phyloP scores from a whole-genome alignment of 2,113 vertebrate species.

The Xenopus tropicalis region UCB_Xtro_10.0 CM004447.2:158632001-158632500 shows the following conservation, averaged over 20 bases:
- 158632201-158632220: too few relatives aligned
- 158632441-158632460: not conserved
- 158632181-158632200: too few relatives aligned
- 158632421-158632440: conserved; percentile 1
- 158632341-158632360: not conserved
- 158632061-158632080: conserved; percentile 22
- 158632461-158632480: not conserved
- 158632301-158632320: not conserved
- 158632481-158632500: not conserved
- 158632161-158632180: not conserved
- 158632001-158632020: conserved; percentile 9
- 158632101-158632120: not conserved
- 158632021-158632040: not conserved
- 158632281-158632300: not conserved
- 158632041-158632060: not conserved
- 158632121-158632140: not conserved
- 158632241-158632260: not conserved
- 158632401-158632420: not conserved
- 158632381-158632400: not conserved
- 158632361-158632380: not conserved
- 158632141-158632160: not conserved
- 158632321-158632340: not conserved
- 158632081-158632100: conserved; percentile 17
- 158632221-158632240: not conserved
- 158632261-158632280: not conserved